Evolutionary conservation across 1,140 invertebrate genomes (phyloP), one percentile per base, ranked within the genome.

Genomic region (Elymnias hypermnestra): DNA sequence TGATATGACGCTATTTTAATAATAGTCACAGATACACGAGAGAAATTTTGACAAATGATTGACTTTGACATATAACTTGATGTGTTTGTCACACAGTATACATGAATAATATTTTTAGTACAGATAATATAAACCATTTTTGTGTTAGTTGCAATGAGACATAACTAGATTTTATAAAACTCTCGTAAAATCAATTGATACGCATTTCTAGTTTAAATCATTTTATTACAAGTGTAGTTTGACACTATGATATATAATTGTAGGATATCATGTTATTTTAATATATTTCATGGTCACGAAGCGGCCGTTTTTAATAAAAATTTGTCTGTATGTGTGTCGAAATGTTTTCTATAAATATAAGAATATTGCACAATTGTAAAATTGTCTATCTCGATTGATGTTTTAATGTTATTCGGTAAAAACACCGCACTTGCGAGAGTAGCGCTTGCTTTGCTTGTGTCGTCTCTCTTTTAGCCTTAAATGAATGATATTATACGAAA

Each of bases 401-500:
- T 37, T 36, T 45, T 18, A 40, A 36, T 40, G 21, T 41, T 17
- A 41, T 37, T 47, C 21, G 17, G 28, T 38, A 57, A 47, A 22
- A 21, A 38, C 40, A 46, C 18, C 33, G 19, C 31, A 26, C 28
- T 41, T 40, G 36, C 36, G 54, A 49, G 54, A 57, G 54, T 53
- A 39, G 37, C 44, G 53, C 48, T 46, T 48, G 55, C 45, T 48
- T 61, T 57, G 70, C 70, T 65, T 69, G 60, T 64, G 61, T 70
- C 57, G 61, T 70, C 57, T 73, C 61, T 73, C 59, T 73, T 57
- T 76, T 76, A 69, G 68, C 69, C 72, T 65, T 76, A 72, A 73
- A 69, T 58, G 42, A 68, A 69, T 67, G 28, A 70, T 72, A 78
- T 74, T 76, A 79, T 79, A 79, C 63, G 67, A 68, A 72, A 69